Evolutionary conservation across 2,888 invertebrate genomes (phyloP).

Genomic region (Drosophila antonietae): DNA sequence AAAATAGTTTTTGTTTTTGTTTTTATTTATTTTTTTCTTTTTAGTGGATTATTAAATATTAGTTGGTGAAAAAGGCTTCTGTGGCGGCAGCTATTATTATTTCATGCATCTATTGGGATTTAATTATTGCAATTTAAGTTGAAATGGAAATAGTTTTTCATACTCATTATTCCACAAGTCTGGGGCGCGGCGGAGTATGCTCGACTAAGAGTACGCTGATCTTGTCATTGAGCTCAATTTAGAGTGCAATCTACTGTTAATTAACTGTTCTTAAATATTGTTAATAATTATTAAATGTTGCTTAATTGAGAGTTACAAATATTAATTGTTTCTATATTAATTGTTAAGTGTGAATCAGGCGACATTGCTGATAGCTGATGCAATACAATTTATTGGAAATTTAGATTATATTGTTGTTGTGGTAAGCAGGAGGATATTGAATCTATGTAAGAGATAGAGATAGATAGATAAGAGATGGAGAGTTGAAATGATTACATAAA

Average conservation of each 20-base stretch:
- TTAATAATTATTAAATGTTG: slow-evolving; percentile 16
- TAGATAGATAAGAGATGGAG: no score
- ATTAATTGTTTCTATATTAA: no score
- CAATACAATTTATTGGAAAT: background rate
- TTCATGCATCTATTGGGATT: slow-evolving; percentile 37
- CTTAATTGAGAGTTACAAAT: slow-evolving; percentile 19
- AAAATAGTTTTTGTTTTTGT: slow-evolving; percentile 39
- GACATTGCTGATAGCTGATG: slow-evolving; percentile 22
- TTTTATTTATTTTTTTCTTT: slow-evolving; percentile 34
- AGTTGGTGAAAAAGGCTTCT: slow-evolving; percentile 67
- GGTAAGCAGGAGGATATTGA: background rate
- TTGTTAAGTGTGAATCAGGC: slow-evolving; percentile 2
- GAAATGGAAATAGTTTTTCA: slow-evolving; percentile 28
- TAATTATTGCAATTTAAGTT: slow-evolving; percentile 53
- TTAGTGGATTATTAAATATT: slow-evolving; percentile 70
- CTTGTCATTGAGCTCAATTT: slow-evolving; percentile 11
- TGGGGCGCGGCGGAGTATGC: slow-evolving; percentile 26
- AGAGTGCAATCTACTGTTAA: slow-evolving; percentile 25
- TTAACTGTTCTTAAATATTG: slow-evolving; percentile 32
- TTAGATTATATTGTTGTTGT: background rate
- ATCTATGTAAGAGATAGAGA: background rate
- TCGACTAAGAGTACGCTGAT: background rate
- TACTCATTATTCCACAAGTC: slow-evolving; percentile 14
- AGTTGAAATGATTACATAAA: no score
- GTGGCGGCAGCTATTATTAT: slow-evolving; percentile 66